These are phyloP conservation scores for Noctua comes DNA, from an alignment of 2,888 invertebrate genomes.

Conservation along the genomic window DNA sequence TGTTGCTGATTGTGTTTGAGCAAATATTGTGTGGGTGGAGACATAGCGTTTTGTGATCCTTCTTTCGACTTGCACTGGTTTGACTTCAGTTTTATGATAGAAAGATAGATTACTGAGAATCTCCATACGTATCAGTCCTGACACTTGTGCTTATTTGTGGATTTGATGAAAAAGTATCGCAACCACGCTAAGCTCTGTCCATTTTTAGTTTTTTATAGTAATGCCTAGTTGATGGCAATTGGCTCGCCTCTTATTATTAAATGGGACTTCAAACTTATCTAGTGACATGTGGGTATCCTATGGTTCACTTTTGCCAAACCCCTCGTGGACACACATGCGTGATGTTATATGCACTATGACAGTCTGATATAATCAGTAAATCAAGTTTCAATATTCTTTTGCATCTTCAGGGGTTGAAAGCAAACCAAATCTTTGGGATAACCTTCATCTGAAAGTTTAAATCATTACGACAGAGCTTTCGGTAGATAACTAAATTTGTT, in stretches of 20 bases:
- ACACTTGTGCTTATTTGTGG: not conserved
- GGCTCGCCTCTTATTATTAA: not conserved
- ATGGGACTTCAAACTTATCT: too few relatives aligned
- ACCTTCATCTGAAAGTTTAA: not conserved
- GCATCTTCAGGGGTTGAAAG: not conserved
- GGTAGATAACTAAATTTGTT: not conserved
- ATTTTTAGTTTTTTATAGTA: not conserved
- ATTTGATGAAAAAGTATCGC: not conserved
- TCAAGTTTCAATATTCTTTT: not conserved
- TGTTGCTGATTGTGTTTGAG: constrained; percentile 31
- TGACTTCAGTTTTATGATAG: not conserved
- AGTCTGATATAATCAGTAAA: not conserved
- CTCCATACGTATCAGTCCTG: not conserved
- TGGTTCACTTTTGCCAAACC: not conserved
- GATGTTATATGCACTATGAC: not conserved
- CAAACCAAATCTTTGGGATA: not conserved
- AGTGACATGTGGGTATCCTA: not conserved
- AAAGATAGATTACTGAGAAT: not conserved
- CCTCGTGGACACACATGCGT: not conserved
- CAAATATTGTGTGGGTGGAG: constrained; percentile 11
- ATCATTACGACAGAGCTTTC: too few relatives aligned
- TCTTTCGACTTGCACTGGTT: not conserved
- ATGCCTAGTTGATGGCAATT: not conserved
- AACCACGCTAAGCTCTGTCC: not conserved
- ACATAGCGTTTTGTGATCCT: not conserved